These are phyloP conservation scores for Furcifer pardalis DNA, from an alignment of 2,797 vertebrate species.

Conservation along the genomic window DNA sequence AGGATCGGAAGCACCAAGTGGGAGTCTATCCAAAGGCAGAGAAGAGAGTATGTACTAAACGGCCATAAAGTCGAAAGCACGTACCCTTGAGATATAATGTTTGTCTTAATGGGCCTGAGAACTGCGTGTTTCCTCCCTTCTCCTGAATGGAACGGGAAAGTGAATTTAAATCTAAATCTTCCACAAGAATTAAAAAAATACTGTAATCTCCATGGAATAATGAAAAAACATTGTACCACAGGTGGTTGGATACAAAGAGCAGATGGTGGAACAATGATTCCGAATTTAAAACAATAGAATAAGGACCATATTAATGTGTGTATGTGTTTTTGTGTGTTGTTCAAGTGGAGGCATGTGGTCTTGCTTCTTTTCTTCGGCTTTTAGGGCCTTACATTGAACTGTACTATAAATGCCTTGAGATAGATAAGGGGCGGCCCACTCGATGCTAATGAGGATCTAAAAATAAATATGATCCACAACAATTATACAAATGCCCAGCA, in stretches of 20 bases:
- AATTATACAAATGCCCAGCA: conserved; percentile 49
- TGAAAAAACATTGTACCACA: conserved; percentile 54
- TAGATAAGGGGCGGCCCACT: conserved; percentile 56
- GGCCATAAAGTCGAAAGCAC: background rate
- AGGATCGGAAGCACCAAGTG: background rate
- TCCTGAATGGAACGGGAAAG: conserved; percentile 24
- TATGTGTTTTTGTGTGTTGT: too few relatives aligned
- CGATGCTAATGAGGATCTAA: conserved; percentile 60
- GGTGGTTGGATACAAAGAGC: conserved; percentile 62
- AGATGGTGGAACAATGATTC: conserved; percentile 70
- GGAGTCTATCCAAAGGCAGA: background rate
- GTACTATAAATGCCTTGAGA: conserved; percentile 68
- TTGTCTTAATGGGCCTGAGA: background rate
- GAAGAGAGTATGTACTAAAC: background rate
- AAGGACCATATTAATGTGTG: too few relatives aligned
- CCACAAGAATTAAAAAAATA: conserved; percentile 55
- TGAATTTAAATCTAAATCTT: conserved; percentile 45
- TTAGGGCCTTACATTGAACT: conserved; percentile 65
- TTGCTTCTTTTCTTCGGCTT: conserved; percentile 65
- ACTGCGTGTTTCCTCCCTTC: background rate
- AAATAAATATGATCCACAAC: conserved; percentile 66
- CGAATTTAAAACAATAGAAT: conserved; percentile 55
- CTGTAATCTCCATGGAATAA: conserved; percentile 62
- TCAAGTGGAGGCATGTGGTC: conserved; percentile 62
- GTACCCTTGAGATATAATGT: background rate